Evolutionary conservation across 2,888 invertebrate genomes (phyloP).

Genomic region (Agrypnus murinus): DNA sequence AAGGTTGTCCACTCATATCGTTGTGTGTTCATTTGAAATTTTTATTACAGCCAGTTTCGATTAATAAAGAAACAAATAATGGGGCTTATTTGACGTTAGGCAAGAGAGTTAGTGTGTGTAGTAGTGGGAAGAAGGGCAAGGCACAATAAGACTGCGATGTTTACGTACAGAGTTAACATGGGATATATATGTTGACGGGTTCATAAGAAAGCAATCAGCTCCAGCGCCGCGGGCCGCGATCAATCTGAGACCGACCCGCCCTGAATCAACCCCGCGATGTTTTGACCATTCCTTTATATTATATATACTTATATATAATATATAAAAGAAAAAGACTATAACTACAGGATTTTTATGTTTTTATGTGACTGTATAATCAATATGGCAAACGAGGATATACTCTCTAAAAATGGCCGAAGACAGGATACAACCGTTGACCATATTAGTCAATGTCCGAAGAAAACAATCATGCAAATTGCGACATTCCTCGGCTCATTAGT

Average conservation of each 20-base stretch:
- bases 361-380: conserved; percentile 19
- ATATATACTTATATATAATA: too few species aligned
- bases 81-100: conserved; percentile 41
- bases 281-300: conserved; percentile 42
- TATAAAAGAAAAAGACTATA: too few species aligned
- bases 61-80: conserved; percentile 46
- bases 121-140: conserved; percentile 36
- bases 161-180: conserved; percentile 62
- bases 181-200: conserved; percentile 65
- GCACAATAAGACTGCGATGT: conserved; percentile 60
- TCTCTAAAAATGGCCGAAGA: conserved; percentile 24
- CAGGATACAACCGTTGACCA: conserved; percentile 16
- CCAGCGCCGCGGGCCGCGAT: conserved; percentile 66
- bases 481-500: conserved; percentile 53
- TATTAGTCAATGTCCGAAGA: conserved; percentile 48
- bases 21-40: background rate
- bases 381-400: conserved; percentile 4
- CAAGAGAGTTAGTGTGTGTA: conserved; percentile 17
- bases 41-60: conserved; percentile 15
- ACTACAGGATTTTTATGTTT: conserved; percentile 12
- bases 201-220: conserved; percentile 75
- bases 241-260: conserved; percentile 53
- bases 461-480: conserved; percentile 57
- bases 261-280: conserved; percentile 42
- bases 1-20: too few species aligned